Percentiles rank a stretch among this genome's conserved stretches.
Conservation (phyloP, 2,113 vertebrate genomes). For the Gasterosteus aculeatus region DNA sequence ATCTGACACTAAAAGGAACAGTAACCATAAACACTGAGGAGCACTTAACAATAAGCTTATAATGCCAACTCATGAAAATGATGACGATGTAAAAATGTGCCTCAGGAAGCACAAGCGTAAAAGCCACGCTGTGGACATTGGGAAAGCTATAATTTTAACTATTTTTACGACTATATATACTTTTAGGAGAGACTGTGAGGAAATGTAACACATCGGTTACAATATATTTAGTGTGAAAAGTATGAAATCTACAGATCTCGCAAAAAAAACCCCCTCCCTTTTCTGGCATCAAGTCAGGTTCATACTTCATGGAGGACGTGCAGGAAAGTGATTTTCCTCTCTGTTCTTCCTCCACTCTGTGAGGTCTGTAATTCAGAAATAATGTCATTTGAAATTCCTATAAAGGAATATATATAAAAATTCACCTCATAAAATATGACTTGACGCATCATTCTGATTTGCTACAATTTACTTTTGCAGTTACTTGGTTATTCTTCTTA, state of each 20-base stretch:
- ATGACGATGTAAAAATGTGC: slow-evolving; percentile 1
- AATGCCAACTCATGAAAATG: slow-evolving; percentile 7
- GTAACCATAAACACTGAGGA: too few relatives aligned
- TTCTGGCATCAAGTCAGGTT: not conserved
- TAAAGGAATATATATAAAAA: slow-evolving; percentile 2
- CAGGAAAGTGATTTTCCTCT: not conserved
- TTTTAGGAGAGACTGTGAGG: slow-evolving; percentile 16
- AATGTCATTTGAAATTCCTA: not conserved
- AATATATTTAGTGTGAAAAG: not conserved
- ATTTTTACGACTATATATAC: not conserved
- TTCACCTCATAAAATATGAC: not conserved
- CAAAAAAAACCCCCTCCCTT: not conserved
- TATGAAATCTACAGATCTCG: not conserved
- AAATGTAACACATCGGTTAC: not conserved
- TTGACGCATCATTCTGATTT: not conserved
- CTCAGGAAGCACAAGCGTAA: not conserved
- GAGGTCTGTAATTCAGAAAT: not conserved
- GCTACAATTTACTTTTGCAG: not conserved
- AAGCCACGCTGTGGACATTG: not conserved
- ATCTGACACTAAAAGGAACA: too few relatives aligned
- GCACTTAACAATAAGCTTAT: slow-evolving; percentile 8
- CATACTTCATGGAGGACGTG: not conserved
- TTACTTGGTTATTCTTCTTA: not conserved
- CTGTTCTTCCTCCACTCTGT: not conserved
- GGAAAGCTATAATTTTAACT: not conserved